Percentiles rank a stretch among this genome's conserved stretches.
phyloP scores from a whole-genome alignment of 2,113 vertebrate genomes.

The Sinocyclocheilus maitianheensis region DNA sequence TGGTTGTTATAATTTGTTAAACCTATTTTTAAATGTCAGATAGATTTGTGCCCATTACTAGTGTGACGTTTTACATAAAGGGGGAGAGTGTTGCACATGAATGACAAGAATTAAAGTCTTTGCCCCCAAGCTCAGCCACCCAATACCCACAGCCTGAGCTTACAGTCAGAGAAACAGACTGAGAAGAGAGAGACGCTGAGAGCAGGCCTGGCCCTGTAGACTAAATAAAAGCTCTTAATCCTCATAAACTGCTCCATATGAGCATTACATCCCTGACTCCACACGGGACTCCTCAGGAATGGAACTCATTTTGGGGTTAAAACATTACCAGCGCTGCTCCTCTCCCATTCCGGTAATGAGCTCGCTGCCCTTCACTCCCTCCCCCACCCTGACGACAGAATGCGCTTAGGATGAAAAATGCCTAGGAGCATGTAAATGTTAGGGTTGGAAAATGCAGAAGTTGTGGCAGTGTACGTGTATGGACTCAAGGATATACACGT shows the following conservation, averaged over 20 bases:
- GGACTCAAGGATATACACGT: slow-evolving; percentile 35
- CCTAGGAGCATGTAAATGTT: slow-evolving; percentile 72
- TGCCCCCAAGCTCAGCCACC: slow-evolving; percentile 24
- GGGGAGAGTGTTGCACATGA: neutral
- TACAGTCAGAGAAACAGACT: neutral
- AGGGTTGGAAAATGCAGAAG: slow-evolving; percentile 56
- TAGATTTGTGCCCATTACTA: neutral
- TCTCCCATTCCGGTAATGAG: slow-evolving; percentile 65
- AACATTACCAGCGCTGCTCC: slow-evolving; percentile 70
- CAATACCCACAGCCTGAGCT: slow-evolving; percentile 27
- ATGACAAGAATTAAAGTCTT: slow-evolving; percentile 29
- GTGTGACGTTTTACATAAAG: neutral
- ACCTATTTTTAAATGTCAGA: neutral
- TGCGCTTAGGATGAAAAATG: slow-evolving; percentile 73
- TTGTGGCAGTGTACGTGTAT: slow-evolving; percentile 39
- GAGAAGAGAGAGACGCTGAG: slow-evolving; percentile 43
- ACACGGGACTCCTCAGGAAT: slow-evolving; percentile 61
- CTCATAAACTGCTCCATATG: slow-evolving; percentile 77
- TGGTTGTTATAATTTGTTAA: neutral
- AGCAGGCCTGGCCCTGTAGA: slow-evolving; percentile 62
- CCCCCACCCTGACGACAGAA: slow-evolving; percentile 69
- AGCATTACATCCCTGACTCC: slow-evolving; percentile 68
- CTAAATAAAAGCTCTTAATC: slow-evolving; percentile 78
- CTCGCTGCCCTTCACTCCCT: slow-evolving; percentile 34
- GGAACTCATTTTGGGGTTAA: slow-evolving; percentile 74